A percentile compares a stretch with the other conserved stretches of the same genome.
These are phyloP conservation scores for Trisateles emortualis DNA, from an alignment of 2,888 invertebrate genomes.

Conservation along the genomic window DNA sequence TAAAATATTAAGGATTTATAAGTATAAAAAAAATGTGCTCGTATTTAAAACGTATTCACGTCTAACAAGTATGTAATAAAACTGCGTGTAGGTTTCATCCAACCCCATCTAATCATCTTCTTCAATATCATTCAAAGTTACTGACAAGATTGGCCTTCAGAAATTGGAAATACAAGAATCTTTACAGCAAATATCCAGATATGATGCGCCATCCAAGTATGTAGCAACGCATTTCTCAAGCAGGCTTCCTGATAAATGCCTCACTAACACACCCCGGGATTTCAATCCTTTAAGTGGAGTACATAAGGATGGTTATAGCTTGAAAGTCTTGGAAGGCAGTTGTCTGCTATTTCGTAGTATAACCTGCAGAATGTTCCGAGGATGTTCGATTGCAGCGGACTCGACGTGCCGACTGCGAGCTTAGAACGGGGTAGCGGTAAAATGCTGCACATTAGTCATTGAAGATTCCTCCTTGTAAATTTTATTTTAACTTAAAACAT, in stretches of 20 bases:
- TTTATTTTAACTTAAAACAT: too few species aligned
- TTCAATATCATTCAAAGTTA: neutral
- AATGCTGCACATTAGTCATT: conserved; percentile 52
- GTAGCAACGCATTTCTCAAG: conserved; percentile 47
- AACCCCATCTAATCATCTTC: neutral
- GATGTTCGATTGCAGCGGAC: conserved; percentile 66
- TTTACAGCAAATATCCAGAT: conserved; percentile 40
- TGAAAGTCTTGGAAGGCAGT: conserved; percentile 27
- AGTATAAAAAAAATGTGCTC: too few species aligned
- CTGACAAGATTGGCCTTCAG: conserved; percentile 1
- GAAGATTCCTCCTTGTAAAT: too few species aligned
- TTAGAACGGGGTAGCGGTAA: conserved; percentile 43
- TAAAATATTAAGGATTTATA: too few species aligned
- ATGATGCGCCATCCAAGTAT: conserved; percentile 47
- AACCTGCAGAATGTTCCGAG: conserved; percentile 62
- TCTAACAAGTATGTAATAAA: too few species aligned
- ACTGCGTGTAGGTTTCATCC: too few species aligned
- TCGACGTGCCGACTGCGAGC: conserved; percentile 56
- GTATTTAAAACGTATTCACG: too few species aligned
- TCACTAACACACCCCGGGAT: neutral
- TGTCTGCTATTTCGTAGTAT: conserved; percentile 56
- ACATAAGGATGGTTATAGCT: conserved; percentile 1
- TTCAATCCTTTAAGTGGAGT: neutral
- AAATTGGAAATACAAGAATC: conserved; percentile 34
- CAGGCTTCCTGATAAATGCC: conserved; percentile 38